phyloP scores from a whole-genome alignment of 2,797 vertebrate species.

The Heteromormyrus szaboi region DNA sequence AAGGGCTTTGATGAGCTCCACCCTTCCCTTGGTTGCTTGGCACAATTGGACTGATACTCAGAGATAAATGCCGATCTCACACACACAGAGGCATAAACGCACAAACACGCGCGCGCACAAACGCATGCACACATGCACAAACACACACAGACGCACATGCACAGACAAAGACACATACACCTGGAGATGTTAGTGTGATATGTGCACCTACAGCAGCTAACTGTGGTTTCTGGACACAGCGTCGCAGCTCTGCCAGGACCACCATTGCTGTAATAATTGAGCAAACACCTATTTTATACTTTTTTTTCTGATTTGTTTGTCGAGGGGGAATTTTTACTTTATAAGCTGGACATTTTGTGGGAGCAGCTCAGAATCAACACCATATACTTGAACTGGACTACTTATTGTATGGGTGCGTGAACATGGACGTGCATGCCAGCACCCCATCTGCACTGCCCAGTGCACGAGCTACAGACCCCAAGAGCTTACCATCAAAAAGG shows the following conservation, averaged over 20 bases:
- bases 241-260: background rate
- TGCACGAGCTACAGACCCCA: background rate
- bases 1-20: slow-evolving; percentile 44
- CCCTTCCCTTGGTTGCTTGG: slow-evolving; percentile 52
- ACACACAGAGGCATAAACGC: background rate
- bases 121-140: too few relatives aligned
- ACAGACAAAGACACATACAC: background rate
- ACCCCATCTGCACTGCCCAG: background rate
- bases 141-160: background rate
- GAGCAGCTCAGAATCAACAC: background rate
- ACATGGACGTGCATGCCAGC: background rate
- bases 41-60: slow-evolving; percentile 5
- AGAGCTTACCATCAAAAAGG: background rate
- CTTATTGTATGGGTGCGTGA: background rate
- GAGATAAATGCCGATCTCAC: background rate
- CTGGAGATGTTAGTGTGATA: background rate
- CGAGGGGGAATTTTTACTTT: background rate
- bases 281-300: background rate
- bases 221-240: background rate
- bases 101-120: background rate
- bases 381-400: background rate
- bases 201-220: background rate
- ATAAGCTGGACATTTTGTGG: background rate
- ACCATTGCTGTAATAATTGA: background rate
- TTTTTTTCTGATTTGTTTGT: background rate